These are phyloP conservation scores for Metridium senile DNA, from an alignment of 92 coral and sea anemone species.

Conservation along the genomic window DNA sequence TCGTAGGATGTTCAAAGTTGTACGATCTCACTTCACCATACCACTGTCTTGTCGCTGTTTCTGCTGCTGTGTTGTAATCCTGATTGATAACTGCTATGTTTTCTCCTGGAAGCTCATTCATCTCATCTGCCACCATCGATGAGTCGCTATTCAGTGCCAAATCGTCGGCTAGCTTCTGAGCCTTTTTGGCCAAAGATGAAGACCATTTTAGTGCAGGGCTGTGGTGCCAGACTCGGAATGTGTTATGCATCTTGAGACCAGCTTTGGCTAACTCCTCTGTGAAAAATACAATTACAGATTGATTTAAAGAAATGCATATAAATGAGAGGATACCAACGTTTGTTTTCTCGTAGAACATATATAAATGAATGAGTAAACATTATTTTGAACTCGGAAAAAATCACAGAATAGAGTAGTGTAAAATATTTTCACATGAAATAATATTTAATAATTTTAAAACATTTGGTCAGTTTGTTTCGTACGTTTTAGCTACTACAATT, in stretches of 20 bases:
- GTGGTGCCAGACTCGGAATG: constrained; percentile 80
- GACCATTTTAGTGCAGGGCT: constrained; percentile 83
- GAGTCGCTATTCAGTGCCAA: constrained; percentile 43
- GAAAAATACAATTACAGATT: background rate
- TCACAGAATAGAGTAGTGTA: too few relatives aligned
- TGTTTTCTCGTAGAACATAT: too few relatives aligned
- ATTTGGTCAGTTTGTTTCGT: too few relatives aligned
- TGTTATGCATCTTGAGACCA: constrained; percentile 76
- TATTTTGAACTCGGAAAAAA: too few relatives aligned
- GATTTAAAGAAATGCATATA: too few relatives aligned
- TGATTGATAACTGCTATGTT: constrained; percentile 63
- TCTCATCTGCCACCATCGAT: constrained; percentile 31
- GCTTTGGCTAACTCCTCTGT: constrained; percentile 81
- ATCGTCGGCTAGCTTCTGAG: constrained; percentile 57
- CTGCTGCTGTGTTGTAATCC: constrained; percentile 72
- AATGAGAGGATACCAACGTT: too few relatives aligned
- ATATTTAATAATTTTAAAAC: too few relatives aligned
- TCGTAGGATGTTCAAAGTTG: constrained; percentile 68
- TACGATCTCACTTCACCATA: constrained; percentile 75
- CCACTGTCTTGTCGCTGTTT: constrained; percentile 78
- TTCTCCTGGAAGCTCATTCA: constrained; percentile 61
- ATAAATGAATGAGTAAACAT: too few relatives aligned
- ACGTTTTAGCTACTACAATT: too few relatives aligned
- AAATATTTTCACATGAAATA: too few relatives aligned
- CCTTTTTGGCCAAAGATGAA: constrained; percentile 61